A percentile compares a stretch with the other conserved stretches of the same genome.
phyloP scores from a whole-genome alignment of 2,113 vertebrate genomes.

The Sylvietta virens region DNA sequence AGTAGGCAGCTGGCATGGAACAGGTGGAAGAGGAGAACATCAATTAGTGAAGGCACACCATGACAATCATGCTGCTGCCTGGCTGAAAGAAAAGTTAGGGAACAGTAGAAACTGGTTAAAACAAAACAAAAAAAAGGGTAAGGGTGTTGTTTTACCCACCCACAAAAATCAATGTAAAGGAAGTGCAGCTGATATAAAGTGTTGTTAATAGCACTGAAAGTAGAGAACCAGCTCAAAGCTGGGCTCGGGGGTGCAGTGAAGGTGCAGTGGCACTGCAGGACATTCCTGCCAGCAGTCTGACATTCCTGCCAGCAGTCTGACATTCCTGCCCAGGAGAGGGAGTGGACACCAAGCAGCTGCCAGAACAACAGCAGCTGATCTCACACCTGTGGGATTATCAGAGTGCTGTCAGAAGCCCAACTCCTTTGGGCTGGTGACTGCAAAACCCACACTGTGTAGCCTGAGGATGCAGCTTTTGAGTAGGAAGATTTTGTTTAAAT shows the following conservation, averaged over 20 bases:
- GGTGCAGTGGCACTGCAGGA: background rate
- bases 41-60: background rate
- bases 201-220: background rate
- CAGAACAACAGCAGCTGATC: background rate
- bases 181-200: background rate
- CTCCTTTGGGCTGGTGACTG: background rate
- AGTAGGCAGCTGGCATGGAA: background rate
- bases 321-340: background rate
- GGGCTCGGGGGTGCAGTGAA: background rate
- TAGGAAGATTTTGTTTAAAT: background rate
- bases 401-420: background rate
- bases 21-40: background rate
- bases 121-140: background rate
- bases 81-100: background rate
- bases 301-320: background rate
- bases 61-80: background rate
- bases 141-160: background rate
- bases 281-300: background rate
- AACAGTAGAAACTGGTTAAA: background rate
- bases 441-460: background rate
- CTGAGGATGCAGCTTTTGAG: background rate
- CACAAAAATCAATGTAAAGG: background rate
- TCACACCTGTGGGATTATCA: no score
- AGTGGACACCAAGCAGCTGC: background rate
- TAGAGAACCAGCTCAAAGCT: background rate